Conservation (phyloP, 2,888 invertebrate genomes). For the Didymodactylos carnosus region DNA sequence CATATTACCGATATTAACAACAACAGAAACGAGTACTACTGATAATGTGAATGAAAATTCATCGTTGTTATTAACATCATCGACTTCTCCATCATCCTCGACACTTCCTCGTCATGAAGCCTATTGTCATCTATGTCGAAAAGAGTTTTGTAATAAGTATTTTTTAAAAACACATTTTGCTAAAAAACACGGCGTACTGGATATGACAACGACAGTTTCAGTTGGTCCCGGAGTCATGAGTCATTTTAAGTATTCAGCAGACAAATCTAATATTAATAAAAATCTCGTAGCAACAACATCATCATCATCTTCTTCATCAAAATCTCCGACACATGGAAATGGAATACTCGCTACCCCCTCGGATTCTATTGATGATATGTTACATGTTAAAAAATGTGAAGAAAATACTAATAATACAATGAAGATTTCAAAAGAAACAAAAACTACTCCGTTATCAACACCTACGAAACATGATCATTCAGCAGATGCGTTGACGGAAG, state of each 20-base stretch:
- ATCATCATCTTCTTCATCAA: not conserved
- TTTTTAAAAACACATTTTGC: conserved; percentile 66
- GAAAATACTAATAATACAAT: too few species aligned
- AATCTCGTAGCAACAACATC: not conserved
- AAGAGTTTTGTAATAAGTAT: conserved; percentile 91
- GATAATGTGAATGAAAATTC: not conserved
- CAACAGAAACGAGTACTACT: not conserved
- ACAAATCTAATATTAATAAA: not conserved
- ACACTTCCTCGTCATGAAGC: not conserved
- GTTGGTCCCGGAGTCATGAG: too few species aligned
- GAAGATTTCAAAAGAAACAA: not conserved
- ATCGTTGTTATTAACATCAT: too few species aligned
- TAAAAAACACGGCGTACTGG: conserved; percentile 4
- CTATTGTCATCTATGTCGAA: conserved; percentile 54
- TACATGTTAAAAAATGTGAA: too few species aligned
- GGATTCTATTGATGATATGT: too few species aligned
- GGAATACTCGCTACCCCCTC: too few species aligned
- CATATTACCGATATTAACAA: too few species aligned
- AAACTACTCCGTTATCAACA: not conserved
- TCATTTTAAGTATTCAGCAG: too few species aligned
- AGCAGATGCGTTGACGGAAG: not conserved
- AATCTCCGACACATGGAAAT: too few species aligned
- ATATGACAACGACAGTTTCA: not conserved
- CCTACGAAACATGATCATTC: not conserved
- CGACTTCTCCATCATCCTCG: too few species aligned